Evolutionary conservation across 1,140 invertebrate species (phyloP).

Genomic region (Octopus bimaculoides): DNA sequence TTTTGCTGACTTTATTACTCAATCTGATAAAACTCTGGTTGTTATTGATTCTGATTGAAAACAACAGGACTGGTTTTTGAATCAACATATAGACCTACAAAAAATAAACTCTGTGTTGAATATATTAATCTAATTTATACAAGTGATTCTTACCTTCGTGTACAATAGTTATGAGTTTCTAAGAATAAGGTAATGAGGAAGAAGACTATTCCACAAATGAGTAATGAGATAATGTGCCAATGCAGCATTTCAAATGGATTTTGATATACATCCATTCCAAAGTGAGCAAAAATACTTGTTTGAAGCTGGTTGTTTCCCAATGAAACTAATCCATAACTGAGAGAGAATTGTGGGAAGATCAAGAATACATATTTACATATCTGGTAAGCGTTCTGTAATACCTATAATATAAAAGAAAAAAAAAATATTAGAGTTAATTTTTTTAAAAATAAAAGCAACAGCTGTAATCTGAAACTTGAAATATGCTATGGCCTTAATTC

Average conservation of each 20-base stretch:
- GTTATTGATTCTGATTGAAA: too few relatives aligned
- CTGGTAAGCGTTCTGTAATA: conserved; percentile 29
- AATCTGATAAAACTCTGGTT: too few relatives aligned
- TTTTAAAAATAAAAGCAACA: too few relatives aligned
- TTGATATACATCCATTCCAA: conserved; percentile 41
- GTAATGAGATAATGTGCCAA: conserved; percentile 45
- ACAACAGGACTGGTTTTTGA: too few relatives aligned
- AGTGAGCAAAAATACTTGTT: conserved; percentile 38
- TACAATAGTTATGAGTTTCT: conserved; percentile 30
- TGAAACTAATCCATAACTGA: conserved; percentile 46
- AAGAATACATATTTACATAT: conserved; percentile 43
- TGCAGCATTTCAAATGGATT: conserved; percentile 45
- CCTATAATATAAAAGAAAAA: conserved; percentile 28
- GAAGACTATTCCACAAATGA: conserved; percentile 45
- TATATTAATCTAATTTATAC: neutral
- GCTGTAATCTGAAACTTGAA: too few relatives aligned
- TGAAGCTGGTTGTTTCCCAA: conserved; percentile 45
- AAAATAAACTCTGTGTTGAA: too few relatives aligned
- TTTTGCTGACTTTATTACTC: too few relatives aligned
- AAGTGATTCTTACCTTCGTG: conserved; percentile 26
- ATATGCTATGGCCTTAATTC: too few relatives aligned
- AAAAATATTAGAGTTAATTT: too few relatives aligned
- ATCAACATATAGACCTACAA: too few relatives aligned
- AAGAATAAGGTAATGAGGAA: conserved; percentile 42
- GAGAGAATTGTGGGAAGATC: conserved; percentile 50